Evolutionary conservation across 2,797 vertebrate species (phyloP).

Genomic region (Sebastes reedi): DNA sequence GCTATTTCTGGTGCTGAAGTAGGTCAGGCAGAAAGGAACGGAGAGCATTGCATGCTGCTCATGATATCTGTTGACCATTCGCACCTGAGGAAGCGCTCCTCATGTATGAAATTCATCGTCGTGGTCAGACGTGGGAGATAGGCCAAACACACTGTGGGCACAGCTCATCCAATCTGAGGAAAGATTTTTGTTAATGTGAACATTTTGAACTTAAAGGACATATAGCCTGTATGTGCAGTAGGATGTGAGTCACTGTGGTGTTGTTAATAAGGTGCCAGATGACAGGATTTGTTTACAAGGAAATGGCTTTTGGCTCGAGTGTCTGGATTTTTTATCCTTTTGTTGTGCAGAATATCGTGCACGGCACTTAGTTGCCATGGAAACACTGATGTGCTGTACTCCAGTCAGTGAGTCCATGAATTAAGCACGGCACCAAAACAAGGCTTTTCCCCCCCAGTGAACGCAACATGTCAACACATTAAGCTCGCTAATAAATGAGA

Average conservation of each 20-base stretch:
- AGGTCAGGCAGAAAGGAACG: conserved; percentile 86
- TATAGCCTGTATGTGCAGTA: conserved; percentile 8
- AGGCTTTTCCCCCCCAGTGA: conserved; percentile 26
- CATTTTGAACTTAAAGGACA: conserved; percentile 31
- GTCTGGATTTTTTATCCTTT: conserved; percentile 51
- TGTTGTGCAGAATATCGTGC: conserved; percentile 63
- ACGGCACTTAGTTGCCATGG: conserved; percentile 80
- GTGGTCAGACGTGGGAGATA: conserved; percentile 51
- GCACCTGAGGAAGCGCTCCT: conserved; percentile 54
- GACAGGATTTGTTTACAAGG: conserved; percentile 45
- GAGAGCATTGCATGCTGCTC: conserved; percentile 76
- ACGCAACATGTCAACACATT: conserved; percentile 33
- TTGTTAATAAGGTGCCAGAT: conserved; percentile 21
- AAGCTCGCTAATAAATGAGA: conserved; percentile 11
- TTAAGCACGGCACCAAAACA: conserved; percentile 68
- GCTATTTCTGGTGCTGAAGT: conserved; percentile 94
- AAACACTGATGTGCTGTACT: conserved; percentile 75
- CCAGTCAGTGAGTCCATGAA: conserved; percentile 70
- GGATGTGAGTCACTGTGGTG: conserved; percentile 21
- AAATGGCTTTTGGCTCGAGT: conserved; percentile 51
- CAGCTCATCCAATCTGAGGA: conserved; percentile 71
- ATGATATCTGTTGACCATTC: conserved; percentile 70
- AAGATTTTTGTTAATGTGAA: conserved; percentile 52
- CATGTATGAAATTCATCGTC: conserved; percentile 48
- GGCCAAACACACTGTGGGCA: conserved; percentile 54